Percentiles rank a stretch among this genome's conserved stretches.
Evolutionary conservation across 2,888 invertebrate species (phyloP).

Genomic region (Epirrhoe alternata): DNA sequence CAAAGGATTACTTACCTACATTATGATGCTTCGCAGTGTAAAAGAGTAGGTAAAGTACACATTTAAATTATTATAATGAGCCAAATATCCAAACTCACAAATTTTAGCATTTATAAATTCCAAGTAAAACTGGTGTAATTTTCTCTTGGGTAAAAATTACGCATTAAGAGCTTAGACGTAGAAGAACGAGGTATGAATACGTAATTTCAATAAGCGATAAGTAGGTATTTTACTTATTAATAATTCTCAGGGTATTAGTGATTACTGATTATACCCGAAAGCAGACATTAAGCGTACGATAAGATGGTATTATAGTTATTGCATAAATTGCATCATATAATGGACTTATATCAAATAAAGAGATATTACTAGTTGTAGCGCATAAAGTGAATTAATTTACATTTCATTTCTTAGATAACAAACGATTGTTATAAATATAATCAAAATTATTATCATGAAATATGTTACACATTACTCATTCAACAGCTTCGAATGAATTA

Average conservation of each 20-base stretch:
- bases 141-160: conserved; percentile 56
- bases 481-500: conserved; percentile 41
- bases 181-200: conserved; percentile 61
- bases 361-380: not conserved
- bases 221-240: conserved; percentile 28
- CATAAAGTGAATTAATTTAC: not conserved
- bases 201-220: conserved; percentile 55
- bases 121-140: conserved; percentile 45
- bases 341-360: not conserved
- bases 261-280: conserved; percentile 12
- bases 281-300: not conserved
- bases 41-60: too few relatives aligned
- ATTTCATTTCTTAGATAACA: not conserved
- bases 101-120: conserved; percentile 18
- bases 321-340: not conserved
- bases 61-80: too few relatives aligned
- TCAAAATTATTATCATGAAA: conserved; percentile 10
- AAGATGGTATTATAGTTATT: not conserved
- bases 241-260: conserved; percentile 31
- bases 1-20: too few relatives aligned
- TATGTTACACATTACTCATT: conserved; percentile 26
- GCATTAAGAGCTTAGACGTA: conserved; percentile 50
- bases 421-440: conserved; percentile 10
- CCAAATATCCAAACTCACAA: too few relatives aligned
- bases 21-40: too few relatives aligned